phyloP scores from a whole-genome alignment of 2,888 invertebrate species.

The Aplocera efformata region DNA sequence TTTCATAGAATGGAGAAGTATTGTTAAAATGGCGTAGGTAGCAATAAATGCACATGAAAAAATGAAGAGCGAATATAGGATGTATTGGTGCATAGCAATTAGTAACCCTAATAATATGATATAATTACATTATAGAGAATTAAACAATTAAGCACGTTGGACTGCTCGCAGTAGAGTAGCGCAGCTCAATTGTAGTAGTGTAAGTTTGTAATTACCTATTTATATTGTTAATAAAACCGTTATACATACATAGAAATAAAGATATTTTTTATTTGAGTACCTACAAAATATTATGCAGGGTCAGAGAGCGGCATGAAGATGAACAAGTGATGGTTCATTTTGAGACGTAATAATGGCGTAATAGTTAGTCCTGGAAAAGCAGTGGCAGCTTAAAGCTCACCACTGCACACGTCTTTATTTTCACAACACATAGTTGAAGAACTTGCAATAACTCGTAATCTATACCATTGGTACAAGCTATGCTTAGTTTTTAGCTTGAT shows the following conservation, averaged over 20 bases:
- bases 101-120: conserved; percentile 35
- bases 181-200: conserved; percentile 76
- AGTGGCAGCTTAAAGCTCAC: too few relatives aligned
- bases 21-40: conserved; percentile 21
- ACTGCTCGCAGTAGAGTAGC: conserved; percentile 79
- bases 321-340: too few relatives aligned
- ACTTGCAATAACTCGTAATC: too few relatives aligned
- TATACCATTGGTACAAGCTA: too few relatives aligned
- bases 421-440: too few relatives aligned
- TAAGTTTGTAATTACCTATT: conserved; percentile 79
- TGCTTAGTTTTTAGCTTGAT: too few relatives aligned
- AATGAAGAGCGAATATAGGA: conserved; percentile 33
- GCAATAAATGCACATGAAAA: conserved; percentile 13
- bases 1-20: conserved; percentile 33
- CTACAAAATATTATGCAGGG: too few relatives aligned
- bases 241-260: conserved; percentile 68
- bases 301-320: too few relatives aligned
- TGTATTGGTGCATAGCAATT: conserved; percentile 60
- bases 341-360: too few relatives aligned
- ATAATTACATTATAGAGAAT: conserved; percentile 20
- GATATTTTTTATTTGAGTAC: conserved; percentile 30
- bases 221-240: conserved; percentile 81
- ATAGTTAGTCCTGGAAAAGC: too few relatives aligned
- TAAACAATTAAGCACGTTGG: conserved; percentile 62
- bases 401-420: too few relatives aligned